phyloP scores from a whole-genome alignment of 2,113 vertebrate species.

The Chitala chitala region DNA sequence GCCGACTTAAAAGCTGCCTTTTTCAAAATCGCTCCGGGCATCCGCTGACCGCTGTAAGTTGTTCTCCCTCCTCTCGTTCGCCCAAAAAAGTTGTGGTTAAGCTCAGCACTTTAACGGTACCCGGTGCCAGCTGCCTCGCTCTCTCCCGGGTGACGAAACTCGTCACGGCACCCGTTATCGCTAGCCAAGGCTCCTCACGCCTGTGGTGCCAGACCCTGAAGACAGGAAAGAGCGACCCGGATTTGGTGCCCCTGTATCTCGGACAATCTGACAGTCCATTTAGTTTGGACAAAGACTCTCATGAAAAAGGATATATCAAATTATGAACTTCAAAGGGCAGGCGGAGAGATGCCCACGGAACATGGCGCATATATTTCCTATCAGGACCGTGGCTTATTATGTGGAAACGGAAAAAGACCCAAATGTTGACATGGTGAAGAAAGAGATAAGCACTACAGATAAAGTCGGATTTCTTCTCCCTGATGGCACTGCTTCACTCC shows the following conservation, averaged over 20 bases:
- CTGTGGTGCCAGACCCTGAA: neutral
- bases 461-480: constrained; percentile 14
- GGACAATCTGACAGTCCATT: constrained; percentile 17
- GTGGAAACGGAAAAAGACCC: neutral
- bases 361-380: neutral
- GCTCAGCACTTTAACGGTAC: neutral
- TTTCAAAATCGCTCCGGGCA: too few relatives aligned
- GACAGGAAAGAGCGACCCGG: neutral
- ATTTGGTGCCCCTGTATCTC: neutral
- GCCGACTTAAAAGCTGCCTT: too few relatives aligned
- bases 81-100: neutral
- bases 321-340: constrained; percentile 3
- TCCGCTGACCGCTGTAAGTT: too few relatives aligned
- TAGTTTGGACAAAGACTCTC: constrained; percentile 5
- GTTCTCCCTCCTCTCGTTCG: neutral
- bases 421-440: constrained; percentile 5
- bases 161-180: neutral
- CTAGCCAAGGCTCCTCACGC: neutral
- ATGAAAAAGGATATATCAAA: constrained; percentile 15
- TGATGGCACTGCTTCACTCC: constrained; percentile 6
- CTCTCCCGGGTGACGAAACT: neutral
- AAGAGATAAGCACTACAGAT: neutral
- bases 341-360: neutral
- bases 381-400: neutral
- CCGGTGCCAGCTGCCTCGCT: neutral